Conservation (phyloP, 2,888 invertebrate genomes). For the Pycnomerus fuliginosus region DNA sequence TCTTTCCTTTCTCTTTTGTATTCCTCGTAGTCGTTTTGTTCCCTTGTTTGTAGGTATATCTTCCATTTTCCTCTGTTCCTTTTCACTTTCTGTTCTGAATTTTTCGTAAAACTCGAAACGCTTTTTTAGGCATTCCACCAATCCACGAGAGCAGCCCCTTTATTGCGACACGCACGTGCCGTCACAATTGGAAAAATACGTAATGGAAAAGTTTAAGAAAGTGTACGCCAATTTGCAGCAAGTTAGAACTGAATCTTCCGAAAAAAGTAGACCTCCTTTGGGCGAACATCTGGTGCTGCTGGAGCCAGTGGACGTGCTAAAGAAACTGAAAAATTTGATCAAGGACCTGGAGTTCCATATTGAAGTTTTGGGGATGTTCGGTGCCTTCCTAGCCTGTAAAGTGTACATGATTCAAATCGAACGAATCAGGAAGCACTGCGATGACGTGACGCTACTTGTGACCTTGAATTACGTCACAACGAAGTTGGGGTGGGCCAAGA, state of each 20-base stretch:
- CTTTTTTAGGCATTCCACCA: constrained; percentile 55
- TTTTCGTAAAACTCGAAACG: no score
- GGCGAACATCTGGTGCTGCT: constrained; percentile 32
- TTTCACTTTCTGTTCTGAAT: no score
- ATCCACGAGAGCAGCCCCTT: constrained; percentile 52
- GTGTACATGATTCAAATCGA: constrained; percentile 65
- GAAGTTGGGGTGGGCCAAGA: constrained; percentile 54
- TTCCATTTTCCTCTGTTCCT: no score
- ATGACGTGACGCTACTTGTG: constrained; percentile 25
- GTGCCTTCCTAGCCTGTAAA: constrained; percentile 60
- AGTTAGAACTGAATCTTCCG: no score
- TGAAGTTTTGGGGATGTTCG: constrained; percentile 58
- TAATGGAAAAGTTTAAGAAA: no score
- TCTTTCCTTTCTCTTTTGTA: no score
- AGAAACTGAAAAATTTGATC: constrained; percentile 38
- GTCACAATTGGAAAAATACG: no score
- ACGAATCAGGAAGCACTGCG: constrained; percentile 49
- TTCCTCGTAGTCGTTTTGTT: no score
- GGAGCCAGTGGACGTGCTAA: constrained; percentile 37
- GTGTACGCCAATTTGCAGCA: no score
- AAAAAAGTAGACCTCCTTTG: not conserved
- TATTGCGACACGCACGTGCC: no score
- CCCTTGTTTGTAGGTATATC: no score
- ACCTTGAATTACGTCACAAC: constrained; percentile 49
- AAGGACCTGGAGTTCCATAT: constrained; percentile 51